phyloP scores from a whole-genome alignment of 2,113 vertebrate genomes.

The Chaetodon trifascialis region DNA sequence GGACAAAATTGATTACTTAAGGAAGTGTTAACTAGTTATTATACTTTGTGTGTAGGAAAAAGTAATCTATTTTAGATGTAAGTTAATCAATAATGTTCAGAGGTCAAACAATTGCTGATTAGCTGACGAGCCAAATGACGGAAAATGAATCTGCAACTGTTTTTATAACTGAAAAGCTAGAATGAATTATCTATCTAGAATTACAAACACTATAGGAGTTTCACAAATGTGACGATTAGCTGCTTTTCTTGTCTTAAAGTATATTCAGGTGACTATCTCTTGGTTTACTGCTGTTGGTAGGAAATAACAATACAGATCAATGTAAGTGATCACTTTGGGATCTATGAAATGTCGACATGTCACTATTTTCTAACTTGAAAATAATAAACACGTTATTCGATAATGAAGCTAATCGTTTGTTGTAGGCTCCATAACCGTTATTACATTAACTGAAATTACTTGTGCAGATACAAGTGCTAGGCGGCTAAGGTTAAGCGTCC shows the following conservation, averaged over 20 bases:
- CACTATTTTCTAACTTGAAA: fast-evolving
- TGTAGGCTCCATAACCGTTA: background rate
- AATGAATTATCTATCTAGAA: background rate
- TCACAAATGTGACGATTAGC: too few species aligned
- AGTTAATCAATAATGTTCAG: background rate
- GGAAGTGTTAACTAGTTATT: background rate
- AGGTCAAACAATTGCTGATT: background rate
- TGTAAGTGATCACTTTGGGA: fast-evolving
- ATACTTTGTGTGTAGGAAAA: background rate
- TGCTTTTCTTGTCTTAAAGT: background rate
- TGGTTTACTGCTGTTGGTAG: fast-evolving
- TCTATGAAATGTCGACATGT: background rate
- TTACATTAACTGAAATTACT: background rate
- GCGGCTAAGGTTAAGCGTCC: constrained; percentile 22
- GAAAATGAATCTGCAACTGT: background rate
- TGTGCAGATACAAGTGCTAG: constrained; percentile 1
- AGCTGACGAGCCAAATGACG: background rate
- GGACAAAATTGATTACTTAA: background rate
- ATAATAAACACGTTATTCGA: background rate
- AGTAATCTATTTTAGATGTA: background rate
- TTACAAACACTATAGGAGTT: background rate
- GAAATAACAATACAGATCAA: background rate
- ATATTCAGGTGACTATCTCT: background rate
- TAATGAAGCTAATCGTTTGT: background rate
- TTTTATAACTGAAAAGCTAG: background rate